Base-by-base conservation (phyloP, 2,888 invertebrate genomes). In the Mamestra brassicae region DNA sequence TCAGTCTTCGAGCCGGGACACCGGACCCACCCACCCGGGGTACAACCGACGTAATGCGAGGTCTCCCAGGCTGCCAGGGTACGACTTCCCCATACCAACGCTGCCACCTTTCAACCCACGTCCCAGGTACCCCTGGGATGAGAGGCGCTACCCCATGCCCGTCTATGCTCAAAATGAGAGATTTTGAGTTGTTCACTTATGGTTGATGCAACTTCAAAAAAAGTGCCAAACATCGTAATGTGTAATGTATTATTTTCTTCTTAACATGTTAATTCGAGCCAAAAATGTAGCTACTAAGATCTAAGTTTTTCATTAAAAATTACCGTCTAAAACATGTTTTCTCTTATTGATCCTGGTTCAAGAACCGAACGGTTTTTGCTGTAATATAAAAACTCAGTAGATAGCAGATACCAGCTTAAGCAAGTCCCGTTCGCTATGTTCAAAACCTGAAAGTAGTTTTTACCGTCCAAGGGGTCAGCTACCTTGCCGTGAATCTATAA, bases 11-110 rank as follows among this genome's bases (percentile, higher is more conserved):
- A 76, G 62, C 62, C 63, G 58, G 26, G 76, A 83, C 42, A 83
- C 73, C 15, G 73, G 81, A 10, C 50, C 52, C 2, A 84, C 81
- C 55, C 82, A 80, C 10, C 82, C 82, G 0, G 84, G 81, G 10
- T 84, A 83, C 72, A 76, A 84, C 65, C 52, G 76, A 4, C 85
- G 85, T 15, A 77, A 83, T 58, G 26, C 81, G 6, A 84, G 83
- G 71, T 70, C 75, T 13, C 62, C 71, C 10, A n/a, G 50, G 0
- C 65, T 70, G 52, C 81, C 76, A 2, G 71, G 66, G 34, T 10
- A 38, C 4, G 10, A 80, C 0, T 67, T 73, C 2, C 81, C 82
- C 11, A 7, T 73, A 26, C 78, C 81, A 13, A 81, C 73, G 10
- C 34, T 57, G 42, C 81, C 83, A 0, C 81, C 83, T 1, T 81